Evolutionary conservation across 2,888 invertebrate genomes (phyloP), one percentile per base, ranked within the genome.

Genomic region (Lycocerus yunnanus): DNA sequence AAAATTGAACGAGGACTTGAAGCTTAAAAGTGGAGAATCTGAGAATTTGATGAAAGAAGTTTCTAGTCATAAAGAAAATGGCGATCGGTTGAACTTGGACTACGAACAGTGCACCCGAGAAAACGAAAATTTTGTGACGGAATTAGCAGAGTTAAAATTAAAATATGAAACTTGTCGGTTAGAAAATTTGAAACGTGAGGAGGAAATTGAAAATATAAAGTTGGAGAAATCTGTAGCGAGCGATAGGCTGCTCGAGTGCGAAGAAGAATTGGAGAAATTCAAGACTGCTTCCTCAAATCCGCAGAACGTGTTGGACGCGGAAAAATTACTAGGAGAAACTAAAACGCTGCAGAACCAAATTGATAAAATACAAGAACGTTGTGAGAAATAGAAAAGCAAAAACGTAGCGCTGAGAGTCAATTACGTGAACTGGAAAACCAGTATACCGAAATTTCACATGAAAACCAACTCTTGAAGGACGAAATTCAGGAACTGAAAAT

Each of bases 401-500:
- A 83, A 68, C 80, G 80, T 69, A 81, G 80, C 58, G 71, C 82
- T 10, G 83, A 85, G 78, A 75, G 69, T 2, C 84, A 85, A 75
- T 78, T 86, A 63, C 72, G 43, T 10, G 85, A 86, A 70, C 66
- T 84, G 15, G 86, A 87, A 73, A 77, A 81, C 16, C 85, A 86
- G 18, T 84, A 84, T 58, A 83, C 76, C 63, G 86, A 86, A 73
- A 72, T 86, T 10, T 58, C 80, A 59, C 84, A 85, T 78, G 87
- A 87, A 73, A 84, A 83, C 63, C 86, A 86, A 73, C 79, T 87
- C 4, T 78, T 86, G 3, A 81, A 83, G 58, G 87, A 87, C 71
- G 86, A 87, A 79, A 80, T 87, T 13, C 84, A 86, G 68, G 87
- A 87, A 77, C 76, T 87, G 21, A 87, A 86, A 78, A 85, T 82